Percentiles rank a stretch among this genome's conserved stretches.
Evolutionary conservation across 64 coral and sea anemone species (phyloP).

Genomic region (Catalaphyllia jardinei): DNA sequence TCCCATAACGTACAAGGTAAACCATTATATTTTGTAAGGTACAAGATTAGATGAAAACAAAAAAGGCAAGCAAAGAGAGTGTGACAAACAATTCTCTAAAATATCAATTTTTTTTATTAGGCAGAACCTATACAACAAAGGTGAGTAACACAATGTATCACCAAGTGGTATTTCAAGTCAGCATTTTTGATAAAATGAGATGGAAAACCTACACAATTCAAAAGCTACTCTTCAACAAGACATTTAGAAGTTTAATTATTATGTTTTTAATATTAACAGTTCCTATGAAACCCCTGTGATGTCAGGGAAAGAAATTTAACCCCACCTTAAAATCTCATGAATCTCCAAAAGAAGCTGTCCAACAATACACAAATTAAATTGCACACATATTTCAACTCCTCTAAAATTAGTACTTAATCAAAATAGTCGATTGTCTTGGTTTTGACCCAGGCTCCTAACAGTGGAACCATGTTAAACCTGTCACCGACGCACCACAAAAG

Average conservation of each 20-base stretch:
- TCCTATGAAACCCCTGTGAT: neutral
- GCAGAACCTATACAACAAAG: neutral
- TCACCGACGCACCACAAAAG: too few species aligned
- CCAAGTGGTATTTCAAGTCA: neutral
- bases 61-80: too few species aligned
- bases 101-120: conserved; percentile 33
- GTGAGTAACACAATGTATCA: neutral
- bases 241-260: neutral
- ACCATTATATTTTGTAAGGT: too few species aligned
- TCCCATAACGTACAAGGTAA: too few species aligned
- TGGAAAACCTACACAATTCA: neutral
- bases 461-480: too few species aligned
- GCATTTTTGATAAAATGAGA: neutral
- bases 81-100: neutral
- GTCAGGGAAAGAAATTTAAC: neutral
- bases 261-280: neutral
- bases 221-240: neutral
- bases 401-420: too few species aligned
- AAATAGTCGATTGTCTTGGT: too few species aligned
- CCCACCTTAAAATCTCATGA: neutral
- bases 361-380: neutral
- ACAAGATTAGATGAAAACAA: too few species aligned
- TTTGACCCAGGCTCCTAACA: too few species aligned
- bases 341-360: neutral
- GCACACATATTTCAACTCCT: too few species aligned